Evolutionary conservation across 2,797 vertebrate genomes (phyloP).

Genomic region (Ctenopoma kingsleyae): DNA sequence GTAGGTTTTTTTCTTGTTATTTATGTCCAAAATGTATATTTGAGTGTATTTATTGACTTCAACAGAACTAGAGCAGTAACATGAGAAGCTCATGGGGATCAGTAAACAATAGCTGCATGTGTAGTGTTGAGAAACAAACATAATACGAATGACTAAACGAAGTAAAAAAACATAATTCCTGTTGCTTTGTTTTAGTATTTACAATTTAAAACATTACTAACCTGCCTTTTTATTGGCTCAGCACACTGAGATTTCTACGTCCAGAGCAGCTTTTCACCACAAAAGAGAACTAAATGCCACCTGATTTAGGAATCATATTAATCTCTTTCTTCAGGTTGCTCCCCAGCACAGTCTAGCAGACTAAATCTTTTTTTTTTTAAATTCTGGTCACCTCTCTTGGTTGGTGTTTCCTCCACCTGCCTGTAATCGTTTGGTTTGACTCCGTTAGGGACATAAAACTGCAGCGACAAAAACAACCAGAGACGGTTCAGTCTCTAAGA

Average conservation of each 20-base stretch:
- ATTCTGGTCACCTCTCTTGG: background rate
- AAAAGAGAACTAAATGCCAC: slow-evolving; percentile 16
- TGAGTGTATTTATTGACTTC: background rate
- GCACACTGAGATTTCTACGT: slow-evolving; percentile 15
- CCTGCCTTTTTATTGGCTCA: background rate
- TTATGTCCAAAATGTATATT: background rate
- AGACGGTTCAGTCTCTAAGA: slow-evolving; percentile 64
- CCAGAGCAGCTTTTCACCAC: slow-evolving; percentile 47
- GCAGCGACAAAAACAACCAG: slow-evolving; percentile 64
- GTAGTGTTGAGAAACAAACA: background rate
- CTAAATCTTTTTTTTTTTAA: slow-evolving; percentile 1
- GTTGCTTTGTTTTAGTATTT: slow-evolving; percentile 15
- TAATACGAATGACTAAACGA: background rate
- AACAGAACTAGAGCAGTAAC: background rate
- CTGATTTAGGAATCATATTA: background rate
- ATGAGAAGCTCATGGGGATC: background rate
- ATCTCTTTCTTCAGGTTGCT: background rate
- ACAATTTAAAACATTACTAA: background rate
- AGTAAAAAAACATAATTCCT: too few species aligned
- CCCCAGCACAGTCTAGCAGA: background rate
- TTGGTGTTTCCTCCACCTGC: slow-evolving; percentile 30
- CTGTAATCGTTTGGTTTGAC: slow-evolving; percentile 21
- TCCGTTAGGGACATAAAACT: slow-evolving; percentile 38
- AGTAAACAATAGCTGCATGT: background rate
- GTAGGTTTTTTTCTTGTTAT: too few species aligned